Evolutionary conservation across 2,888 invertebrate species (phyloP).

Genomic region (Plebejus melissa): DNA sequence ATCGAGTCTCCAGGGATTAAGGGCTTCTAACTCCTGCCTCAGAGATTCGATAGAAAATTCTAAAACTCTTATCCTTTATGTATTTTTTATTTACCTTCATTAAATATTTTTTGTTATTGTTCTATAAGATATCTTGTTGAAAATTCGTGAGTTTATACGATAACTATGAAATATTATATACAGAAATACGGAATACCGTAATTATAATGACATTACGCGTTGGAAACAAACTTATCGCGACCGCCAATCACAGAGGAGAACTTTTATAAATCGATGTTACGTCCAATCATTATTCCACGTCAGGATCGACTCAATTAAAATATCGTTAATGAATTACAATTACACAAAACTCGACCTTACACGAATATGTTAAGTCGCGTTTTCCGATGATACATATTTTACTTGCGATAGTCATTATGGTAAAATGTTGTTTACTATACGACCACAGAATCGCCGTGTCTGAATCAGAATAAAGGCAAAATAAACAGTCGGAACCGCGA

Average conservation of each 20-base stretch:
- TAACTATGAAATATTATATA: background rate
- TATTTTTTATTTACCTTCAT: background rate
- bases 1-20: slow-evolving; percentile 65
- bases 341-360: slow-evolving; percentile 57
- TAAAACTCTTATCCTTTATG: background rate
- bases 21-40: slow-evolving; percentile 51
- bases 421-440: slow-evolving; percentile 71
- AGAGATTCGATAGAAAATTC: slow-evolving; percentile 39
- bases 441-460: slow-evolving; percentile 77
- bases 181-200: slow-evolving; percentile 51
- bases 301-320: slow-evolving; percentile 79
- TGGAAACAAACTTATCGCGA: slow-evolving; percentile 74
- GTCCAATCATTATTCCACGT: slow-evolving; percentile 79
- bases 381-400: slow-evolving; percentile 47
- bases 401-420: slow-evolving; percentile 75
- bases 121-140: background rate
- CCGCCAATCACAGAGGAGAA: slow-evolving; percentile 78
- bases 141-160: background rate
- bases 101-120: background rate
- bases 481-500: slow-evolving; percentile 68
- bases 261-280: slow-evolving; percentile 78
- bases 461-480: slow-evolving; percentile 75
- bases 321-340: slow-evolving; percentile 69
- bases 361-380: slow-evolving; percentile 44
- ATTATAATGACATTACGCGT: slow-evolving; percentile 74